These are phyloP conservation scores for Artibeus lituratus DNA, from an alignment of 2,797 vertebrate genomes.

Conservation along the genomic window DNA sequence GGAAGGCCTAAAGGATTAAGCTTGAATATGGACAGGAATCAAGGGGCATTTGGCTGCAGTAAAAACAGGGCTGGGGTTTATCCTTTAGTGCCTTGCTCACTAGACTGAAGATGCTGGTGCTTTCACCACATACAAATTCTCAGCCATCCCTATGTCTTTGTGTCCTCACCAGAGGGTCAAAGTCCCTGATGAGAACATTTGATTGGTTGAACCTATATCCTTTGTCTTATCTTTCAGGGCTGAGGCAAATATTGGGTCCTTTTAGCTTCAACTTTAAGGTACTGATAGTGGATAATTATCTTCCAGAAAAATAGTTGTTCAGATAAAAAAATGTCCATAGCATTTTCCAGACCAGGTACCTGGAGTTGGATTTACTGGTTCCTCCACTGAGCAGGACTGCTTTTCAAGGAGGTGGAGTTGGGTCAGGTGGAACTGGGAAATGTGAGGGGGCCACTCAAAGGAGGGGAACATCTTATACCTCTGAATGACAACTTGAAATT, in stretches of 20 bases:
- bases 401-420: neutral
- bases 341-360: neutral
- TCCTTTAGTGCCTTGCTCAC: neutral
- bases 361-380: neutral
- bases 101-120: neutral
- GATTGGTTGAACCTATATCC: neutral
- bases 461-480: neutral
- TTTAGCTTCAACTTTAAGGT: neutral
- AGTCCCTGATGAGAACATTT: neutral
- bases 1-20: neutral
- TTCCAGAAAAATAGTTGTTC: neutral
- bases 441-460: neutral
- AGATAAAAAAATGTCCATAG: neutral
- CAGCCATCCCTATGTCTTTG: neutral
- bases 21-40: neutral
- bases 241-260: neutral
- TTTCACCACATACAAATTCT: neutral
- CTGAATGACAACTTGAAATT: neutral
- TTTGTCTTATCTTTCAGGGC: neutral
- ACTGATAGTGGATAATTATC: neutral
- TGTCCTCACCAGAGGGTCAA: neutral
- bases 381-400: neutral
- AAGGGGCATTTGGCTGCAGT: neutral
- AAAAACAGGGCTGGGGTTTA: neutral
- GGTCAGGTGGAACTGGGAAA: neutral